Conservation (phyloP, 92 coral and sea anemone species). For the Heliopora coerulea region DNA sequence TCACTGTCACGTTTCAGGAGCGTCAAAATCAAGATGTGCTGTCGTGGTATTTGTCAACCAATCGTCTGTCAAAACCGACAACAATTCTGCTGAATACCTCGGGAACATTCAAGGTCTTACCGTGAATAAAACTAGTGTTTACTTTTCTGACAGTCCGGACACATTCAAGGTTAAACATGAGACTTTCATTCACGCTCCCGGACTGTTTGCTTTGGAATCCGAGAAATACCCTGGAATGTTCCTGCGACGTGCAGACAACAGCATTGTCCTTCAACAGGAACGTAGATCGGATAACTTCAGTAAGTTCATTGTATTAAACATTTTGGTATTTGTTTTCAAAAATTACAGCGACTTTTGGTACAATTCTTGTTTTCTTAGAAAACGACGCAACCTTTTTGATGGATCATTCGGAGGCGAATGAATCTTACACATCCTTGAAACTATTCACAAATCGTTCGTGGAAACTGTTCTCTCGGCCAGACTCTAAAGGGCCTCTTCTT, state of each 20-base stretch:
- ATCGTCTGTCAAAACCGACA: slow-evolving; percentile 10
- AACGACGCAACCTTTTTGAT: slow-evolving; percentile 80
- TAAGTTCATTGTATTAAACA: slow-evolving; percentile 37
- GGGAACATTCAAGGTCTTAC: slow-evolving; percentile 37
- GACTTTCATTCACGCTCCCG: slow-evolving; percentile 58
- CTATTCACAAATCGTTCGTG: slow-evolving; percentile 37
- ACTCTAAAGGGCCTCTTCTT: neutral
- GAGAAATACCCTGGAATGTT: slow-evolving; percentile 57
- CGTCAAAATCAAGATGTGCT: slow-evolving; percentile 35
- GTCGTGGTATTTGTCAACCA: slow-evolving; percentile 34
- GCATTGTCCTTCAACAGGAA: slow-evolving; percentile 69
- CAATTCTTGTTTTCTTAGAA: slow-evolving; percentile 43
- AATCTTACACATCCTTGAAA: slow-evolving; percentile 10
- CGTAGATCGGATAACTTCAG: slow-evolving; percentile 58
- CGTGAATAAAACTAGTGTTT: slow-evolving; percentile 57
- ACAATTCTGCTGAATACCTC: slow-evolving; percentile 2
- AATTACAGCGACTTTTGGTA: no score
- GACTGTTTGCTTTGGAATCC: slow-evolving; percentile 78
- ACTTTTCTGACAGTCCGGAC: slow-evolving; percentile 58
- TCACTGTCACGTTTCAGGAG: slow-evolving; percentile 9
- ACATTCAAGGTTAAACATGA: slow-evolving; percentile 62
- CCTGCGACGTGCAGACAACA: slow-evolving; percentile 78
- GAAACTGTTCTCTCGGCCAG: slow-evolving; percentile 18
- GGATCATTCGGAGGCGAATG: slow-evolving; percentile 9
- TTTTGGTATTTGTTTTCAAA: no score